Percentiles rank a stretch among this genome's conserved stretches.
Evolutionary conservation across 1,140 invertebrate genomes (phyloP).

Genomic region (Zaprionus taronus): DNA sequence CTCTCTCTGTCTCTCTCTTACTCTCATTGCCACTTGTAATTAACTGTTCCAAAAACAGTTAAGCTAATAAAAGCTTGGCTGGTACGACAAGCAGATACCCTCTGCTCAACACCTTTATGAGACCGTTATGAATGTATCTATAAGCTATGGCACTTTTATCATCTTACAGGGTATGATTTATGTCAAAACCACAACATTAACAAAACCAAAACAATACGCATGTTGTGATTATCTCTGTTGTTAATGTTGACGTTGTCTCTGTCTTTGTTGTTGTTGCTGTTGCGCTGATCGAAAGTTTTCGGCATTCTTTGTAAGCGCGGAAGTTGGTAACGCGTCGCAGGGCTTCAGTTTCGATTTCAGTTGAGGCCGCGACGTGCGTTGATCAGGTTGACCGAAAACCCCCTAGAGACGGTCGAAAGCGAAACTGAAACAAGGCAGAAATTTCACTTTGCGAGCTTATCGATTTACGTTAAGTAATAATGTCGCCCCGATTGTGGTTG

Average conservation of each 20-base stretch:
- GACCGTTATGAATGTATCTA: neutral
- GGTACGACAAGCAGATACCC: conserved; percentile 9
- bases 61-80: neutral
- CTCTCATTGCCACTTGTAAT: conserved; percentile 25
- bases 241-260: conserved; percentile 5
- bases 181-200: conserved; percentile 15
- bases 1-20: neutral
- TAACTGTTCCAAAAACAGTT: conserved; percentile 48
- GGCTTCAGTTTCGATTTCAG: conserved; percentile 57
- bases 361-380: conserved; percentile 59
- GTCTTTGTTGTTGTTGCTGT: conserved; percentile 45
- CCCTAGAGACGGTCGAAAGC: conserved; percentile 10
- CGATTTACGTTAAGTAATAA: conserved; percentile 22
- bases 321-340: conserved; percentile 51
- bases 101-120: neutral
- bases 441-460: conserved; percentile 60
- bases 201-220: conserved; percentile 29
- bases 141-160: neutral
- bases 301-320: conserved; percentile 72
- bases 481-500: conserved; percentile 42
- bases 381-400: conserved; percentile 54
- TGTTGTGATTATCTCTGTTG: conserved; percentile 39
- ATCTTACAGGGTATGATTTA: conserved; percentile 18
- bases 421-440: conserved; percentile 12
- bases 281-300: conserved; percentile 76